Percentiles rank a stretch among this genome's conserved stretches.
Conservation (phyloP, 2,113 vertebrate species). For the Anser cygnoides region DNA sequence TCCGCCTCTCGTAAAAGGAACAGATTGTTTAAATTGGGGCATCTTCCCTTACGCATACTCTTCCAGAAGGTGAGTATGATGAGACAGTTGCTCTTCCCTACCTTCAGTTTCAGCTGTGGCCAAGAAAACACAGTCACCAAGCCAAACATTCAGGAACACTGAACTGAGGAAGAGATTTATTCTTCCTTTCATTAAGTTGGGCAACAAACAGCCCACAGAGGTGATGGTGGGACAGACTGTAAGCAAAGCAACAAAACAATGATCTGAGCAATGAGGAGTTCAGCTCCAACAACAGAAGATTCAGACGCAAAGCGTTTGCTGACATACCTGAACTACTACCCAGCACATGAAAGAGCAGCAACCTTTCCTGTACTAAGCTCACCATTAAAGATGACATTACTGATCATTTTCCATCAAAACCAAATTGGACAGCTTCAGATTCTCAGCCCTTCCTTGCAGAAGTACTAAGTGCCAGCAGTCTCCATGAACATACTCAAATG, state of each 20-base stretch:
- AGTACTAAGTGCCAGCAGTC: conserved; percentile 11
- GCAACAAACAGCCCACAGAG: not conserved
- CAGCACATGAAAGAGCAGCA: not conserved
- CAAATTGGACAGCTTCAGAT: not conserved
- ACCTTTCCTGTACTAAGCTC: not conserved
- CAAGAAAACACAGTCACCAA: not conserved
- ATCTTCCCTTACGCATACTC: not conserved
- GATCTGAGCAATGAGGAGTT: not conserved
- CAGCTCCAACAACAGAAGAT: not conserved
- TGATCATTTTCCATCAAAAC: not conserved
- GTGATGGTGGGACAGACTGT: not conserved
- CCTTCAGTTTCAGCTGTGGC: not conserved
- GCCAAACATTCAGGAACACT: not conserved
- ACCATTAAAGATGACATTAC: not conserved
- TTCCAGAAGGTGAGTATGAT: not conserved
- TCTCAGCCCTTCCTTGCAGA: not conserved
- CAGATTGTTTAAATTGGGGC: not conserved
- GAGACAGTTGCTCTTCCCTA: not conserved
- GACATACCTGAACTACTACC: not conserved
- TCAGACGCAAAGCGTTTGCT: not conserved
- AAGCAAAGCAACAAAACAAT: not conserved
- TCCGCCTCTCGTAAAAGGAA: not conserved
- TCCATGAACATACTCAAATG: not conserved
- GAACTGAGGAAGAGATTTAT: not conserved
- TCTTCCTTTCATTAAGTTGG: not conserved